Percentiles rank a stretch among this genome's conserved stretches.
These are phyloP conservation scores for Taenaris catops DNA, from an alignment of 2,888 invertebrate genomes.

Conservation along the genomic window DNA sequence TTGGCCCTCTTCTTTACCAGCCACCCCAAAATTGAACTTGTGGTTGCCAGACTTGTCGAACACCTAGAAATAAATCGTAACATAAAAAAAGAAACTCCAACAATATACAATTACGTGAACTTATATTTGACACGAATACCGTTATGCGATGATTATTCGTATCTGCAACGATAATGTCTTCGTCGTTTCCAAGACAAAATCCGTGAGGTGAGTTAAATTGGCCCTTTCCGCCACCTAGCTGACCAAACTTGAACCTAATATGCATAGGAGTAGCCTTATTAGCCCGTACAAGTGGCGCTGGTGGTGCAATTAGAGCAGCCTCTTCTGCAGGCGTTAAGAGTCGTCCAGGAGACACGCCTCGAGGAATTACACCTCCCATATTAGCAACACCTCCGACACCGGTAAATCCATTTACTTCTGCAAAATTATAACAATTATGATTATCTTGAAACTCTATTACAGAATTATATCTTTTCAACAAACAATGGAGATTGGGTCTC, in stretches of 20 bases:
- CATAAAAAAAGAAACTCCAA: too few species aligned
- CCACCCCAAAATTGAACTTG: conserved; percentile 96
- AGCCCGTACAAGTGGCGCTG: conserved; percentile 79
- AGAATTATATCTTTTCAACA: too few species aligned
- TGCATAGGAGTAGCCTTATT: conserved; percentile 92
- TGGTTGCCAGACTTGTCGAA: conserved; percentile 96
- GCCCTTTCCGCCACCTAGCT: conserved; percentile 93
- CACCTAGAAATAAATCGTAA: too few species aligned
- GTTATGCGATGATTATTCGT: conserved; percentile 98
- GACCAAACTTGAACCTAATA: conserved; percentile 95
- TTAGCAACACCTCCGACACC: conserved; percentile 62
- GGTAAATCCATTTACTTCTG: conserved; percentile 73
- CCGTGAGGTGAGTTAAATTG: conserved; percentile 99
- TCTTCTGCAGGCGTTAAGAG: conserved; percentile 66
- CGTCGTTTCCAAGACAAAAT: conserved; percentile 96
- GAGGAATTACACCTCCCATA: conserved; percentile 68
- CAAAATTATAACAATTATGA: conserved; percentile 22
- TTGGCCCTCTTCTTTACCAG: conserved; percentile 97
- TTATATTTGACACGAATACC: too few species aligned
- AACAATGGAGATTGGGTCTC: conserved; percentile 34
- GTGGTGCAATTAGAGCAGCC: conserved; percentile 63
- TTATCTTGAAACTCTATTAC: too few species aligned
- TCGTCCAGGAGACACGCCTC: conserved; percentile 73
- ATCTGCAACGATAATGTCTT: conserved; percentile 97
- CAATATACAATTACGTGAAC: too few species aligned